A percentile compares a stretch with the other conserved stretches of the same genome.
phyloP scores from a whole-genome alignment of 2,888 invertebrate genomes.

The Belgica antarctica region DNA sequence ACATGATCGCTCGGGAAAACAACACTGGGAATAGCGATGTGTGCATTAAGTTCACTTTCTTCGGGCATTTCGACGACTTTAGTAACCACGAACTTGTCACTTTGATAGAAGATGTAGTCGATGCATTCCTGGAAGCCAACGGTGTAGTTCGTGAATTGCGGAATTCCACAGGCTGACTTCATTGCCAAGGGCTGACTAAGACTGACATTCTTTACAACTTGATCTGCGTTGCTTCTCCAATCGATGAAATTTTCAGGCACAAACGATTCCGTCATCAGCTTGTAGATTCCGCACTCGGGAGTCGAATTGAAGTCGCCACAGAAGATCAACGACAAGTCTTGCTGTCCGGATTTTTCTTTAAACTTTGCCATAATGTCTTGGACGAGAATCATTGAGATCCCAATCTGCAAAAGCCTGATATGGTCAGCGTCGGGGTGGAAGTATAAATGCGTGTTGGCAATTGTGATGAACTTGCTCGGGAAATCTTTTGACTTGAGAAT shows the following conservation, averaged over 20 bases:
- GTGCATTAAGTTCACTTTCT: slow-evolving; percentile 68
- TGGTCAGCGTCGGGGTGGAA: slow-evolving; percentile 90
- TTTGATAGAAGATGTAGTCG: slow-evolving; percentile 88
- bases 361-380: slow-evolving; percentile 55
- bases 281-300: slow-evolving; percentile 78
- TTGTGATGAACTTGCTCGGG: slow-evolving; percentile 59
- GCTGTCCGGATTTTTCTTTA: slow-evolving; percentile 49
- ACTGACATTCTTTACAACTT: slow-evolving; percentile 64
- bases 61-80: slow-evolving; percentile 80
- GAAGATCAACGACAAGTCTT: slow-evolving; percentile 66
- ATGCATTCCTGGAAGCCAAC: slow-evolving; percentile 78
- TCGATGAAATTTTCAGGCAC: slow-evolving; percentile 67
- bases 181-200: slow-evolving; percentile 66
- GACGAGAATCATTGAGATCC: slow-evolving; percentile 69
- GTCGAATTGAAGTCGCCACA: slow-evolving; percentile 93
- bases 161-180: slow-evolving; percentile 78
- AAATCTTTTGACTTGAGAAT: slow-evolving; percentile 45
- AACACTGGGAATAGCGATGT: slow-evolving; percentile 81
- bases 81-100: slow-evolving; percentile 60
- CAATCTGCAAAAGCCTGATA: slow-evolving; percentile 81
- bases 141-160: slow-evolving; percentile 82
- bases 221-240: slow-evolving; percentile 70
- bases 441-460: slow-evolving; percentile 90
- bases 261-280: slow-evolving; percentile 68
- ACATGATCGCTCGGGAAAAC: slow-evolving; percentile 94